These are phyloP conservation scores for Neuroscelio doddi DNA, from an alignment of 2,888 invertebrate genomes.

Conservation along the genomic window DNA sequence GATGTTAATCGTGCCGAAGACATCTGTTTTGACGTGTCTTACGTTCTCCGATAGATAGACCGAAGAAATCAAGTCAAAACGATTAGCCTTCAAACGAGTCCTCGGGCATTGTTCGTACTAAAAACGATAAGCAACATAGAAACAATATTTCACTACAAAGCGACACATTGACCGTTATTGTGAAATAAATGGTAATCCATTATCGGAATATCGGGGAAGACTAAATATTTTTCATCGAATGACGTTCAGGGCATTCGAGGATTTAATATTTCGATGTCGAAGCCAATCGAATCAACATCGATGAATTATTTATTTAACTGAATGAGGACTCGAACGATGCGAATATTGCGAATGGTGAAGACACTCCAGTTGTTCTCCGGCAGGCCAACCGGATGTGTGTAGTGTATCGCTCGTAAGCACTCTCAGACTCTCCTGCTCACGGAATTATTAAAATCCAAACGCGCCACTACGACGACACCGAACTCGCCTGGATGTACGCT, in stretches of 20 bases:
- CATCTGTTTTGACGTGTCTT: no score
- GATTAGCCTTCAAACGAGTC: no score
- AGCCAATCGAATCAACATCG: conserved; percentile 54
- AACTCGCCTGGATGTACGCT: conserved; percentile 6
- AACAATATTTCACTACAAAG: no score
- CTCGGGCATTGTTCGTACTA: no score
- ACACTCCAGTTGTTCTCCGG: conserved; percentile 28
- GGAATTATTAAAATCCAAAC: conserved; percentile 66
- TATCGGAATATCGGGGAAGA: not conserved
- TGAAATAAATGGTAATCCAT: not conserved
- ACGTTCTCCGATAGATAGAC: no score
- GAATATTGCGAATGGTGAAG: conserved; percentile 54
- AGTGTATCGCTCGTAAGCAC: no score
- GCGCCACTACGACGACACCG: conserved; percentile 48
- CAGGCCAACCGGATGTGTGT: conserved; percentile 44
- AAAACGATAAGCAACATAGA: no score
- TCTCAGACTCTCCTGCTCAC: no score
- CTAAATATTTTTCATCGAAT: not conserved
- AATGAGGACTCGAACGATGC: conserved; percentile 25
- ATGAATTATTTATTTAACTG: conserved; percentile 57
- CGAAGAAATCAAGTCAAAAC: no score
- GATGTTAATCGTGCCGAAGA: no score
- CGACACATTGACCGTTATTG: no score
- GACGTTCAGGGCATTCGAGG: not conserved
- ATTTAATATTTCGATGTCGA: conserved; percentile 19